Evolutionary conservation across 2,888 invertebrate genomes (phyloP), one percentile per base, ranked within the genome.

Genomic region (Eutolmus rufibarbis): DNA sequence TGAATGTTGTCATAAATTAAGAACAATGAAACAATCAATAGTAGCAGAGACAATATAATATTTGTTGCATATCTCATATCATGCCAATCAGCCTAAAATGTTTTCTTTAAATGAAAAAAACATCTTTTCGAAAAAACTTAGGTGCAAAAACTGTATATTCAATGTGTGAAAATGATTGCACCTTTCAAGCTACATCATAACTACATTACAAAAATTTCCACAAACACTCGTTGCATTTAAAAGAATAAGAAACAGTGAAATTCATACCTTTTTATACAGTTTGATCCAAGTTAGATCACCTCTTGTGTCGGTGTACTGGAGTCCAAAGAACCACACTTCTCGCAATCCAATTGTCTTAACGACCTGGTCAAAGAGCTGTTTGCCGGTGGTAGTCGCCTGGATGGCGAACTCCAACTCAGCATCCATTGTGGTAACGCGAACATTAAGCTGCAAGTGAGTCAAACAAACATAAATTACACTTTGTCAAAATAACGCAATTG

Each of bases 351-450:
- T 99, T 90, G 99, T 99, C 94, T 99, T 99, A 91, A 99, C 99
- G 91, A 99, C 99, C 95, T 99, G 99, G 94, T 99, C 99, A 94
- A 99, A 99, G 89, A 99, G 96, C 94, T 99, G 99, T 94, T 99
- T 99, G 92, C 99, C 99, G 90, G 99, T 99, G 91, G 99, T 99
- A 92, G 97, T 98, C 93, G 97, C 97, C 95, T 99, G 99, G 96
- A 99, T 99, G 94, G 99, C 98, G 95, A 99, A 99, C 96, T 99
- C 99, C 96, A 99, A 95, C 95, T 99, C 99, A 94, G 99, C 99
- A 95, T 99, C 99, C 99, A 99, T 99, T 93, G 99, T 99, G 93
- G 98, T 99, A 95, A 99, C 99, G 94, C 99, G 97, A 93, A 99
- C 99, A 95, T 99, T 99, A 95, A 99, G 97, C 97, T 98, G 93